These are phyloP conservation scores for Columba livia DNA, from an alignment of 2,113 vertebrate species.

Conservation along the genomic window DNA sequence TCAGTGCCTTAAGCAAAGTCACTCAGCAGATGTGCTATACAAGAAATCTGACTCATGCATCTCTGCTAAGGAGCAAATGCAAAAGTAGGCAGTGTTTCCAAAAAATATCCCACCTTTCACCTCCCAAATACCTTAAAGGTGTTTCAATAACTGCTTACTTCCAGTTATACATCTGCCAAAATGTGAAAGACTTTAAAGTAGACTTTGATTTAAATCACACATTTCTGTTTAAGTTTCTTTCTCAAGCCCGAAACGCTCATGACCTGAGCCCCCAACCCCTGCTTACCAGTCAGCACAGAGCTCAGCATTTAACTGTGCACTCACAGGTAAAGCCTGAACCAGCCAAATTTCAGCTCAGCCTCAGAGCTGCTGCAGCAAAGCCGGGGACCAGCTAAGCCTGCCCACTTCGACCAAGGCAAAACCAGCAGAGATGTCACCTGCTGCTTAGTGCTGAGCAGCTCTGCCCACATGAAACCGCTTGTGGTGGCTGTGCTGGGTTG, in stretches of 20 bases:
- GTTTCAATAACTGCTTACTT: background rate
- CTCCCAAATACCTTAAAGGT: background rate
- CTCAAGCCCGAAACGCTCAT: background rate
- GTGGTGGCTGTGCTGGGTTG: background rate
- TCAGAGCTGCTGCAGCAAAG: background rate
- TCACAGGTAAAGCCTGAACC: background rate
- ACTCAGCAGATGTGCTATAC: background rate
- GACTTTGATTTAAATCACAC: background rate
- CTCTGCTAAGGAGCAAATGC: background rate
- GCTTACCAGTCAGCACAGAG: background rate
- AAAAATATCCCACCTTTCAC: background rate
- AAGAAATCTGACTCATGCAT: background rate
- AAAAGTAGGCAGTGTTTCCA: background rate
- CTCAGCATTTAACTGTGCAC: no score
- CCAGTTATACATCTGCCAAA: background rate
- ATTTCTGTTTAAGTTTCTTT: background rate
- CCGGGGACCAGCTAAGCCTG: background rate
- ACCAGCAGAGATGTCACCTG: background rate
- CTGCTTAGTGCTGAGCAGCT: background rate
- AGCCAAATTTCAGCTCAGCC: background rate
- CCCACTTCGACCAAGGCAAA: background rate
- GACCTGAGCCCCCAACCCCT: background rate
- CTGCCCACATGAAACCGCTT: background rate
- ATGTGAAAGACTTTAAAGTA: background rate
- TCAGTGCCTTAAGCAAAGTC: background rate